phyloP scores from a whole-genome alignment of 2,888 invertebrate genomes.

The Cancer borealis region DNA sequence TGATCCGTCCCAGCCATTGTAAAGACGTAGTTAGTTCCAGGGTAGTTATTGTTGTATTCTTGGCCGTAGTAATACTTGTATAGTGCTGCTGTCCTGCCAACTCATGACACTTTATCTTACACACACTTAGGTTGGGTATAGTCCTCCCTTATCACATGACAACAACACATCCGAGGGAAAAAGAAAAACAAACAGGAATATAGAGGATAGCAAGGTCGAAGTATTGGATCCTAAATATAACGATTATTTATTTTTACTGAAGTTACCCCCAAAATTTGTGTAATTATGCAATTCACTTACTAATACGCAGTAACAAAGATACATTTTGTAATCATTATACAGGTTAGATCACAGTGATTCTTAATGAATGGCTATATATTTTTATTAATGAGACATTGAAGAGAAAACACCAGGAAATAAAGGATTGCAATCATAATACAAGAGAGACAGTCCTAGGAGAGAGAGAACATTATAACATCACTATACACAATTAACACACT shows the following conservation, averaged over 20 bases:
- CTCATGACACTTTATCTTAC: neutral
- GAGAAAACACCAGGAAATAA: too few species aligned
- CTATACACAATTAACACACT: too few species aligned
- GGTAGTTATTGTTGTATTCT: neutral
- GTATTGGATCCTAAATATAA: neutral
- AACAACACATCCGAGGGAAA: neutral
- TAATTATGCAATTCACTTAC: neutral
- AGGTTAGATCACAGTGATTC: too few species aligned
- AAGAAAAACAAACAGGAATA: constrained; percentile 55
- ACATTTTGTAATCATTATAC: too few species aligned
- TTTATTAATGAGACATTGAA: too few species aligned
- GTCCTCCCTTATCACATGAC: constrained; percentile 66
- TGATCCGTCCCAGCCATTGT: constrained; percentile 67
- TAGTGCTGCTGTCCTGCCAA: neutral
- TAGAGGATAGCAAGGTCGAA: neutral
- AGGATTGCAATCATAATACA: too few species aligned
- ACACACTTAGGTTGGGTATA: neutral
- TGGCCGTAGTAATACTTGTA: neutral
- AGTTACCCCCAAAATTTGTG: neutral
- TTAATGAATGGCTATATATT: too few species aligned
- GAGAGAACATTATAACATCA: too few species aligned
- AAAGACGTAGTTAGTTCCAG: neutral
- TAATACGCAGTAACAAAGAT: neutral
- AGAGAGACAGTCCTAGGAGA: too few species aligned
- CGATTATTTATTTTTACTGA: neutral